Evolutionary conservation across 2,797 vertebrate genomes (phyloP), one percentile per base, ranked within the genome.

Genomic region (Darevskia nairensis): DNA sequence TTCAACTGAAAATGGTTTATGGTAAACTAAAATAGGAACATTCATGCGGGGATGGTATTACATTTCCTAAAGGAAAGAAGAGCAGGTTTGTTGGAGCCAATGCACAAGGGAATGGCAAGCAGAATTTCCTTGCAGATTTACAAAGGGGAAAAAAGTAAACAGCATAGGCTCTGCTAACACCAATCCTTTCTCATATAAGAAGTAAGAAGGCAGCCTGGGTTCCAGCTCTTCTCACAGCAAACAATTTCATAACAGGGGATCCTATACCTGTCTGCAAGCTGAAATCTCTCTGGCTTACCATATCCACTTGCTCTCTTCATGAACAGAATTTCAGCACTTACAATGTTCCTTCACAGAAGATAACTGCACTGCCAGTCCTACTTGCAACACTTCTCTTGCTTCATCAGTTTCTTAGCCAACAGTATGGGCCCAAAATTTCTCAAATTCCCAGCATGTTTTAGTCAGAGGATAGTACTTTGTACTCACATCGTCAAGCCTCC

Each of bases 401-500:
- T 85, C 75, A 78, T 35, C 86, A 46, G 32, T 6, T n/a, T 64
- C 81, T 29, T 81, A 72, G 69, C 55, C 66, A 41, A 87, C 27
- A 59, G 50, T 55, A 87, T 75, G 61, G 74, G 71, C 79, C 66
- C 84, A 46, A 46, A 32, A 68, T 78, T 72, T 86, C 71, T 88
- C 71, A 55, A 72, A 76, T 0, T 1, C 25, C 84, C 19, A 84
- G 46, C 23, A 44, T 1, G 10, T 76, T 29, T 55, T 23, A 32
- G 69, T 46, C 35, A 61, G 1, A 3, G 46, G 27, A 84, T 61
- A 92, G 68, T 78, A 59, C 41, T 85, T 80, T 44, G 46, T 89
- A 96, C 96, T 97, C 96, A 99, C 98, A 91, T 99, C 98, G 32
- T 99, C 99, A 91, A 98, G 96, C 86, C 98, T 97, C 32, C 98